Base-by-base conservation (phyloP, 2,888 invertebrate genomes). In the Philonicus albiceps region DNA sequence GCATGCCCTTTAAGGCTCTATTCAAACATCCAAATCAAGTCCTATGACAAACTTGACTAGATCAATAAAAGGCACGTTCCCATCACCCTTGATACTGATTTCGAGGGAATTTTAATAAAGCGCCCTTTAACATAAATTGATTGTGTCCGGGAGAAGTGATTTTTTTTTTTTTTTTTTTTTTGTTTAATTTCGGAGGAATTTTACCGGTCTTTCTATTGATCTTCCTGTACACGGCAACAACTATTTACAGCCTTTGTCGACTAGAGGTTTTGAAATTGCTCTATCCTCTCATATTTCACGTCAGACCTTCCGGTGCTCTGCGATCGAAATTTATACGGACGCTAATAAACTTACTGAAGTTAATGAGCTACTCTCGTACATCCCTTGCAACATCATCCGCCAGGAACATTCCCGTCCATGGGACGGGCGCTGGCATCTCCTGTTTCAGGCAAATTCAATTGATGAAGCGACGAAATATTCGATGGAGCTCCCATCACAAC, bases 391-490 rank as follows among this genome's bases (percentile, higher is more conserved):
- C 37, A 76, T 40, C 37, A 37, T 75, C 34, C 34, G 37, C n/a
- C 37, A 7, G 40, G 11, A 31, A 16, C 76, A 76, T 40, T n/a
- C 22, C 7, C 40, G 34, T 22, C 40, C 40, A 22, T 22, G 34
- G n/a, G 22, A 76, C 34, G 16, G 22, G 37, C 76, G n/a, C 6
- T 22, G 6, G 49, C 43, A 78, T 40, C 78, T 78, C 37, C 37
- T 30, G 49, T 27, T 78, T 78, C 78, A 27, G 30, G 37, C 43
- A 49, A 78, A 78, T 78, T 78, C 30, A 78, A 78, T 78, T 78
- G 78, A 43, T 78, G 78, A 78, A 78, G 78, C 49, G 49, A 49
- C 78, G 78, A 49, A 78, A 43, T 78, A 78, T 78, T 78, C 49
- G n/a, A 78, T 78, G 78, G 49, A 78, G 78, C 49, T 13, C 49